Conservation (phyloP, 2,888 invertebrate genomes). For the Chalcosyrphus nemorum region DNA sequence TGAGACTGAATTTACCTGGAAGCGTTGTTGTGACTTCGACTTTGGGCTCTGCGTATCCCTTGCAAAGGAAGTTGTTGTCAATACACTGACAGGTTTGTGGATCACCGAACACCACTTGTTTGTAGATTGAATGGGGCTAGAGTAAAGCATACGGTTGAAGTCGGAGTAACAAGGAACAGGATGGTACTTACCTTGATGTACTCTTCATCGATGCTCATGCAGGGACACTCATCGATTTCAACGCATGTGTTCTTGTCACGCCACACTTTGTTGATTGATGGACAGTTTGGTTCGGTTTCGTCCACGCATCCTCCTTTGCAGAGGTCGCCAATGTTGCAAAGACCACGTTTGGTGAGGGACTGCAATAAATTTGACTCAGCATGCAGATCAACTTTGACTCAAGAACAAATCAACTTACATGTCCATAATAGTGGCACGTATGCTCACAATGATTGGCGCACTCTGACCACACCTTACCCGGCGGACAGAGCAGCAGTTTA, state of each 20-base stretch:
- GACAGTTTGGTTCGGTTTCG: constrained; percentile 83
- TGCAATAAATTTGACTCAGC: constrained; percentile 38
- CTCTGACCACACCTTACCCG: constrained; percentile 84
- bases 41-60: constrained; percentile 75
- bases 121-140: constrained; percentile 87
- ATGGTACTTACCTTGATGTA: constrained; percentile 85
- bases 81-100: constrained; percentile 91
- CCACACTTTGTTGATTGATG: constrained; percentile 85
- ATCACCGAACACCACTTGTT: constrained; percentile 82
- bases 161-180: not conserved
- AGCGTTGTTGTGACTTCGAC: constrained; percentile 44
- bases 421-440: constrained; percentile 87
- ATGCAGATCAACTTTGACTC: too few species aligned
- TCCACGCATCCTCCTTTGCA: constrained; percentile 80
- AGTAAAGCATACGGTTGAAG: too few species aligned
- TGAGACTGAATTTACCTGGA: constrained; percentile 1
- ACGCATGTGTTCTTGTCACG: constrained; percentile 89
- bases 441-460: constrained; percentile 89
- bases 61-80: constrained; percentile 88
- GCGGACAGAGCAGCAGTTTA: constrained; percentile 75
- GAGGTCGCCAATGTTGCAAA: constrained; percentile 78
- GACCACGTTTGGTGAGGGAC: constrained; percentile 77
- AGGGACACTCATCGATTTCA: constrained; percentile 88
- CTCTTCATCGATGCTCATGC: constrained; percentile 85
- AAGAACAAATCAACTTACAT: constrained; percentile 74